These are phyloP conservation scores for Tenualosa thibaudeaui DNA, from an alignment of 2,797 vertebrate genomes.

Conservation along the genomic window DNA sequence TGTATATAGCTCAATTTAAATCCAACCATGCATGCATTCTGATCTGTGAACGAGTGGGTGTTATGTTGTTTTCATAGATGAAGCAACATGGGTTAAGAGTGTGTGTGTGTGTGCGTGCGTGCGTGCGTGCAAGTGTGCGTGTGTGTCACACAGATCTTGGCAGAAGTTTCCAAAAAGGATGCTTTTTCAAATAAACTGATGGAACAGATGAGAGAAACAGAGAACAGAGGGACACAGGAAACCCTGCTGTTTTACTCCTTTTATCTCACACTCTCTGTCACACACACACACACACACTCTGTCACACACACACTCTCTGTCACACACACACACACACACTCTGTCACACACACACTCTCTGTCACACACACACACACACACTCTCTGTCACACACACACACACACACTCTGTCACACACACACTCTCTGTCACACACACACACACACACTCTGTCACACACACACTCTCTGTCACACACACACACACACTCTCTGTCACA, in stretches of 20 bases:
- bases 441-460: no score
- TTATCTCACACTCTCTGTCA: no score
- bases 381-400: no score
- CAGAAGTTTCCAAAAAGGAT: background rate
- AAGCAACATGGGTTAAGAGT: background rate
- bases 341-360: no score
- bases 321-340: no score
- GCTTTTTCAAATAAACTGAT: background rate
- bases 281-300: no score
- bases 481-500: no score
- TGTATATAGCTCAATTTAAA: background rate
- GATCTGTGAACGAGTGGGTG: background rate
- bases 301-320: no score
- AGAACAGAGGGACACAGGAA: background rate
- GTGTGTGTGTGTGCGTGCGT: background rate
- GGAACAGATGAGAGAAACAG: background rate
- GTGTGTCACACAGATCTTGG: background rate
- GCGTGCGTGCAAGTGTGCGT: constrained; percentile 7
- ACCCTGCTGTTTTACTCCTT: background rate
- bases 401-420: no score
- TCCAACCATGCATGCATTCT: background rate
- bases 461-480: no score
- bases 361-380: no score
- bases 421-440: no score
- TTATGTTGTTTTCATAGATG: background rate